Evolutionary conservation across 1,140 invertebrate species (phyloP).

Genomic region (Drosophila obscura): DNA sequence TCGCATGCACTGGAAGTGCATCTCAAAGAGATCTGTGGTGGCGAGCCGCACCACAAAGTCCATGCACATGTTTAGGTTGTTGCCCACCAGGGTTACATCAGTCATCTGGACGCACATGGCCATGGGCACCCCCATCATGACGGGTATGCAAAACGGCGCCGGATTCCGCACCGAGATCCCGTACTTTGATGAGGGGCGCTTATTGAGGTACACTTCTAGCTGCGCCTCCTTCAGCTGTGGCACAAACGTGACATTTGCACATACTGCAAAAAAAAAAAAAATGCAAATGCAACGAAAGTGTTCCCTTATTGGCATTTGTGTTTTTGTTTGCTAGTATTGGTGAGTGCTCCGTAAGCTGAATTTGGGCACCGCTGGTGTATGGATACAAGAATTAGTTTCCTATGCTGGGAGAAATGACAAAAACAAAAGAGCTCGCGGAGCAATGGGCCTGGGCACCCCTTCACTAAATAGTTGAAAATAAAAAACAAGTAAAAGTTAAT

Average conservation of each 20-base stretch:
- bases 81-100: conserved; percentile 54
- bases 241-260: conserved; percentile 73
- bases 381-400: too few relatives aligned
- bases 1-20: conserved; percentile 80
- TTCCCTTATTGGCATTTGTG: too few relatives aligned
- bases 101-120: conserved; percentile 82
- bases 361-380: too few relatives aligned
- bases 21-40: conserved; percentile 78
- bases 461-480: too few relatives aligned
- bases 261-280: conserved; percentile 56
- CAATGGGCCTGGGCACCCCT: too few relatives aligned
- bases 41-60: conserved; percentile 76
- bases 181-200: conserved; percentile 65
- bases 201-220: conserved; percentile 73
- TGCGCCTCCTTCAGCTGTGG: conserved; percentile 67
- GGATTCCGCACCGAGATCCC: conserved; percentile 70
- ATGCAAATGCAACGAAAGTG: conserved; percentile 65
- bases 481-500: too few relatives aligned
- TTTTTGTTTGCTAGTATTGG: too few relatives aligned
- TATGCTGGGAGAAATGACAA: too few relatives aligned
- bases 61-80: conserved; percentile 78
- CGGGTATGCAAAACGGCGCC: conserved; percentile 77
- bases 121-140: conserved; percentile 80
- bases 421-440: too few relatives aligned
- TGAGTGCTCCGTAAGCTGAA: too few relatives aligned